Percentiles rank a stretch among this genome's conserved stretches.
These are phyloP conservation scores for Apotomis betuletana DNA, from an alignment of 2,888 invertebrate genomes.

Conservation along the genomic window DNA sequence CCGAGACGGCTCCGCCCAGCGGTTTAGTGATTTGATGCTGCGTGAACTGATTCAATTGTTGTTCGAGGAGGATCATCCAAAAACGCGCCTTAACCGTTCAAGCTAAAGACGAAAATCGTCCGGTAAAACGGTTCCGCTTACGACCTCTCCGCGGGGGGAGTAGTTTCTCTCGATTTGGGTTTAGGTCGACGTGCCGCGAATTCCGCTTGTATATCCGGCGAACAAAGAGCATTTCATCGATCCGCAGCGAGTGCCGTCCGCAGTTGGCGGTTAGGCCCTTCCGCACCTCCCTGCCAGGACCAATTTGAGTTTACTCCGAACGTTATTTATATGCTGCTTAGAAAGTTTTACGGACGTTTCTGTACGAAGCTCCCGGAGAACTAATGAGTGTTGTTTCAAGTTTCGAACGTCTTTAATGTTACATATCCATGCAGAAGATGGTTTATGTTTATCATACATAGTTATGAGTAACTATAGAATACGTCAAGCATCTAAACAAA, in stretches of 20 bases:
- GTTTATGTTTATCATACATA: constrained; percentile 18
- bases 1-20: constrained; percentile 82
- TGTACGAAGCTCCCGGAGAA: constrained; percentile 61
- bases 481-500: not conserved
- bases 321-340: constrained; percentile 79
- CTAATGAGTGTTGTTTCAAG: constrained; percentile 73
- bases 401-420: constrained; percentile 65
- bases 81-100: constrained; percentile 76
- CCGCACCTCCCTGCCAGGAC: constrained; percentile 54
- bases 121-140: constrained; percentile 78
- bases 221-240: constrained; percentile 80
- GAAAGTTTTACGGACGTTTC: constrained; percentile 75
- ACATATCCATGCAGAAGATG: constrained; percentile 39
- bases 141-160: constrained; percentile 76
- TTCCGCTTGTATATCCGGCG: constrained; percentile 79
- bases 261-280: constrained; percentile 69
- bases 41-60: constrained; percentile 84
- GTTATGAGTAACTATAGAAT: constrained; percentile 10
- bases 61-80: constrained; percentile 65
- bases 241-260: constrained; percentile 58
- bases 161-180: constrained; percentile 83
- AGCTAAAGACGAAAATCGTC: constrained; percentile 80
- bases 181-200: constrained; percentile 82
- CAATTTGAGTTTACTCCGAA: constrained; percentile 76
- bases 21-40: constrained; percentile 85